phyloP scores from a whole-genome alignment of 2,113 vertebrate species.

The Toxotes chatareus region DNA sequence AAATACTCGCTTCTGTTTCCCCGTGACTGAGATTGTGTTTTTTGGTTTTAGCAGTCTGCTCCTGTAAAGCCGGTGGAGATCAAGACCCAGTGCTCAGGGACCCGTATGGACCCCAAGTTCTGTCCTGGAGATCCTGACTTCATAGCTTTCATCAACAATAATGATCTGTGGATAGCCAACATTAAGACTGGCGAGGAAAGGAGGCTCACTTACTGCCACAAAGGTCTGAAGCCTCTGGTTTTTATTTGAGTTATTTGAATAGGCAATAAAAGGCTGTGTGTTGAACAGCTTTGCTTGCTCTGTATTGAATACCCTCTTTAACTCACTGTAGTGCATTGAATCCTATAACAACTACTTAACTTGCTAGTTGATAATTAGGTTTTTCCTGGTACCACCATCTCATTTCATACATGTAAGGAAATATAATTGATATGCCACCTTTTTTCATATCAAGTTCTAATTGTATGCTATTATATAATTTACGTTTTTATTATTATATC shows the following conservation, averaged over 20 bases:
- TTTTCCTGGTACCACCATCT: neutral
- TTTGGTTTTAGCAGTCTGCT: conserved; percentile 87
- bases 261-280: neutral
- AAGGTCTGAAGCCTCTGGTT: conserved; percentile 81
- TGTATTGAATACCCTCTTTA: neutral
- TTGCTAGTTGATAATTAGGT: no score
- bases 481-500: neutral
- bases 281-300: neutral
- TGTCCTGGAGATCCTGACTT: conserved; percentile 92
- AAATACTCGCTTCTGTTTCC: neutral
- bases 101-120: conserved; percentile 98
- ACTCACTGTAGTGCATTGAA: neutral
- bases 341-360: neutral
- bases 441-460: neutral
- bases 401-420: neutral
- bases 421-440: neutral
- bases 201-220: conserved; percentile 92
- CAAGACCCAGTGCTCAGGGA: conserved; percentile 94
- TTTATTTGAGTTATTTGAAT: neutral
- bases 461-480: neutral
- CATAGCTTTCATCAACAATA: conserved; percentile 96
- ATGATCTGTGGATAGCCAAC: conserved; percentile 94
- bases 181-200: conserved; percentile 92
- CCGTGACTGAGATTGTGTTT: conserved; percentile 47
- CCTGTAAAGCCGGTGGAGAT: conserved; percentile 96